Conservation (phyloP, 2,888 invertebrate species). For the Boloria euphrosyne region DNA sequence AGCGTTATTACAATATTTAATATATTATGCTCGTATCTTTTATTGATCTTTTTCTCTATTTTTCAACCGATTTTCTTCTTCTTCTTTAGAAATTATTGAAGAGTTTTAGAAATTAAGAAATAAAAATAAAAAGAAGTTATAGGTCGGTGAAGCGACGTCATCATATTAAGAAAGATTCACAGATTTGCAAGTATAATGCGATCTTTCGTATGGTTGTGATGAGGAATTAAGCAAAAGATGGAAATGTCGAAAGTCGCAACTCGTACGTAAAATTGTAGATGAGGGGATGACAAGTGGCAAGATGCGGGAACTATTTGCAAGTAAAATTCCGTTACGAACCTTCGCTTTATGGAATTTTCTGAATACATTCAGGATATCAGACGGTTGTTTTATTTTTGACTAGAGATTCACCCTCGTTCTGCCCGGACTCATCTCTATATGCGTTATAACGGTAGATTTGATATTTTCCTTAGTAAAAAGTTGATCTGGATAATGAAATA, state of each 20-base stretch:
- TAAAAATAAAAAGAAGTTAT: too few relatives aligned
- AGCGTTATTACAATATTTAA: too few relatives aligned
- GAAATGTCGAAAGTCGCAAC: conserved; percentile 6
- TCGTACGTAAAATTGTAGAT: conserved; percentile 24
- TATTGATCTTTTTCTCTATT: too few relatives aligned
- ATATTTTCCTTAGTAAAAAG: too few relatives aligned
- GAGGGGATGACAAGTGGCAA: conserved; percentile 19
- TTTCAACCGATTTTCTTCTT: too few relatives aligned
- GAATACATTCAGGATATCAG: neutral
- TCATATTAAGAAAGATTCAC: neutral
- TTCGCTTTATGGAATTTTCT: conserved; percentile 24
- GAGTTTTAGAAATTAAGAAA: too few relatives aligned
- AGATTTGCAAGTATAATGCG: conserved; percentile 7
- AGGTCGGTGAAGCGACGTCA: neutral
- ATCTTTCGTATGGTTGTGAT: neutral
- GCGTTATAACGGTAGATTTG: too few relatives aligned
- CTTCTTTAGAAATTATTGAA: too few relatives aligned
- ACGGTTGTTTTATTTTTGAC: conserved; percentile 1
- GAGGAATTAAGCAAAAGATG: conserved; percentile 7
- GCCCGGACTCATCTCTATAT: too few relatives aligned
- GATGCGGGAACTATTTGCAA: conserved; percentile 28
- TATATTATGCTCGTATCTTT: too few relatives aligned
- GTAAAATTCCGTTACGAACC: conserved; percentile 22
- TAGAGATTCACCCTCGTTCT: too few relatives aligned
- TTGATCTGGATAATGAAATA: too few relatives aligned